Base-by-base conservation (phyloP, 2,888 invertebrate genomes). In the Petrolisthes manimaculis region DNA sequence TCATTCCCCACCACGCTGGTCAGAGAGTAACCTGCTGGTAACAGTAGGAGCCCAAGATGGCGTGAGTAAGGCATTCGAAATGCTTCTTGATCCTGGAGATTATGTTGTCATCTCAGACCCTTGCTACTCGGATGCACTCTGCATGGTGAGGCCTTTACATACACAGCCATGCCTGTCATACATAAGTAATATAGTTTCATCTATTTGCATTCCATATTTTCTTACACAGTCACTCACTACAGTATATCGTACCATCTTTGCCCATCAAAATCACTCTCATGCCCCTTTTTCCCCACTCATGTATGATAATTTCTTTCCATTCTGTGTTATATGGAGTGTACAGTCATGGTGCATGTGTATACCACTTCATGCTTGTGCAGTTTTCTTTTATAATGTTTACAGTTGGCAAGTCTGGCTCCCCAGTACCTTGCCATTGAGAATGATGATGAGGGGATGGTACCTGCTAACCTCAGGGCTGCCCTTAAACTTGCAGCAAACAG, bases 11-110 rank as follows among this genome's bases (percentile, higher is more conserved):
- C 96, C 96, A 0, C 93, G 94, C 4, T 94, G 95, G 94, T 93
- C 94, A 1, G 93, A 94, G 4, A 90, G 90, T 12, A 92, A 93
- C 21, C 92, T 96, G 1, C 92, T 96, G 69, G 94, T 96, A 54
- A 96, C 96, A 5, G 95, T 95, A 91, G 97, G 97, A 3, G 95
- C 96, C 53, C 96, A 96, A 93, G 96, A 96, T 92, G 96, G 96
- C 6, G 94, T 97, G 89, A 95, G 95, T 93, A 96, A 96, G 93
- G 94, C 95, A 79, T 94, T 96, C 69, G 96, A 96, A 92, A 94
- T 96, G 93, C 93, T 96, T 86, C 92, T 97, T n/a, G 94, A 95
- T 78, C 94, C 94, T 0, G 96, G 95, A 0, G 96, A 96, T 92
- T 94, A 95, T 0, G 94, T 97, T 56, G 92, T 97, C 54, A 94